Conservation (phyloP, 2,888 invertebrate species). For the Seira ritae region DNA sequence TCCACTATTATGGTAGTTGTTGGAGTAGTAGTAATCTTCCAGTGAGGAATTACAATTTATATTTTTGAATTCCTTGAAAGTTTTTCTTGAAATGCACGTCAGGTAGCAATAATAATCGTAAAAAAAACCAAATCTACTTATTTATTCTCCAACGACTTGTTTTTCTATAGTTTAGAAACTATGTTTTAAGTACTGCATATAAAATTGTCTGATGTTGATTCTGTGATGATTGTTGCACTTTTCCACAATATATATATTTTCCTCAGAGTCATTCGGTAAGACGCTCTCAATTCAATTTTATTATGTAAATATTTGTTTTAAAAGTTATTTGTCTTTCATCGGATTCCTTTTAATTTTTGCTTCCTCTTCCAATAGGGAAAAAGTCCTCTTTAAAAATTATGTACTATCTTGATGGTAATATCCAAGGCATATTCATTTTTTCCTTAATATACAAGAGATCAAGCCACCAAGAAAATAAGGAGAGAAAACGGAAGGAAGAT, state of each 20-base stretch:
- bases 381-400: background rate
- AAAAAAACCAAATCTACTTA: constrained; percentile 18
- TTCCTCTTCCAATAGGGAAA: background rate
- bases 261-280: background rate
- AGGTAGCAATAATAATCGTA: constrained; percentile 49
- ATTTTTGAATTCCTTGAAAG: constrained; percentile 23
- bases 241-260: background rate
- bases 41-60: background rate
- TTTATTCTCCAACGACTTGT: too few relatives aligned
- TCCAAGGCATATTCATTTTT: constrained; percentile 66
- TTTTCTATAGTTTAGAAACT: background rate
- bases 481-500: constrained; percentile 43
- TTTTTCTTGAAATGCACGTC: constrained; percentile 60
- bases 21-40: background rate
- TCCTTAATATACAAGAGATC: constrained; percentile 30
- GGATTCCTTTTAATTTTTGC: background rate
- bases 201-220: constrained; percentile 12
- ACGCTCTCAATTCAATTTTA: background rate
- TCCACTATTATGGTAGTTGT: background rate
- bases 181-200: background rate
- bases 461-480: constrained; percentile 6
- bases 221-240: constrained; percentile 12
- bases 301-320: background rate
- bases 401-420: constrained; percentile 69
- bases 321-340: too few relatives aligned